Conservation (phyloP, 2,888 invertebrate genomes). For the Dysmachus trigonus region DNA sequence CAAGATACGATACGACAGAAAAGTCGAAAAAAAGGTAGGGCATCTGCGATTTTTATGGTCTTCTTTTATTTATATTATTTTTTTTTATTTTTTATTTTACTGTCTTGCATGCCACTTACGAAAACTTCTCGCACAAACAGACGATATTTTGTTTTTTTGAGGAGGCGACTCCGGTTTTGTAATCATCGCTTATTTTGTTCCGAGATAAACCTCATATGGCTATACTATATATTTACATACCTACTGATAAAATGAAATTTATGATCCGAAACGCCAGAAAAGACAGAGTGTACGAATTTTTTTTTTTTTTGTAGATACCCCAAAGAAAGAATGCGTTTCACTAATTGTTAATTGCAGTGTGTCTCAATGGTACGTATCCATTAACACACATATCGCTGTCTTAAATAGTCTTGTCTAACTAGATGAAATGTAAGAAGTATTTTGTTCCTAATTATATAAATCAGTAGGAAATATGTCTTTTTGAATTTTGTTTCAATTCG, state of each 20-base stretch:
- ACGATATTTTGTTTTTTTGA: not conserved
- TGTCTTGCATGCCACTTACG: not conserved
- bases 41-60: not conserved
- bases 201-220: not conserved
- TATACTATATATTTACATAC: not conserved
- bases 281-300: not conserved
- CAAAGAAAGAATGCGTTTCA: not conserved
- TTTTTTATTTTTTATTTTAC: not conserved
- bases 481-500: no score
- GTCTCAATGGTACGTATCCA: not conserved
- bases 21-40: not conserved
- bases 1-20: not conserved
- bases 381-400: not conserved
- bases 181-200: not conserved
- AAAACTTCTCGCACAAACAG: not conserved
- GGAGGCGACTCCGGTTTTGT: not conserved
- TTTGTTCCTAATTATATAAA: no score
- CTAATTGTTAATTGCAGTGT: not conserved
- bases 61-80: not conserved
- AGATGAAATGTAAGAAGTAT: no score
- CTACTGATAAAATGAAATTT: not conserved
- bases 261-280: not conserved
- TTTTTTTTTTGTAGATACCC: not conserved
- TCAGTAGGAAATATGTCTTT: no score
- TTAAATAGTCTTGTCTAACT: no score